Base-by-base conservation (phyloP, 92 coral and sea anemone species). In the Ricordea florida region DNA sequence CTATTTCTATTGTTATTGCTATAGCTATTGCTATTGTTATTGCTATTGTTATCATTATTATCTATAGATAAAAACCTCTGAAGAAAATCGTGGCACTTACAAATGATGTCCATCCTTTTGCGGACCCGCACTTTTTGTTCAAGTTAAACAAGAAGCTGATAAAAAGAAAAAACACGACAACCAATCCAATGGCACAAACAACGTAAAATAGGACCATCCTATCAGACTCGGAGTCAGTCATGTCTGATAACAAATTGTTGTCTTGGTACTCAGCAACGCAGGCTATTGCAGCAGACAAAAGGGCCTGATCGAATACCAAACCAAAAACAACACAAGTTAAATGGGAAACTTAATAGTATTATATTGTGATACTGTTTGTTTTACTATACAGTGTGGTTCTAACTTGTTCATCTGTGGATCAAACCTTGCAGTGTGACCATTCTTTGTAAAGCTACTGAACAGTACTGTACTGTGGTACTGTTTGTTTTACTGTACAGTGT, bases 181-280 rank as follows among this genome's bases (percentile, higher is more conserved):
- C 58, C 0, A 66, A 58, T 2, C 73, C 73, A 6, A 21, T 20
- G 3, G 48, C 13, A 31, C 45, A 47, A 29, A 66, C 73, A 8
- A 13, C 73, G 48, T 46, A 66, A 44, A 66, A 66, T 58, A 46
- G 44, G 7, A 5, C 18, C 33, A 31, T 18, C 30, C 73, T 27
- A 32, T 66, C 58, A 45, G 26, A 20, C 0, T 66, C 58, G 57
- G 42, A 46, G 23, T 66, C 58, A 32, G 73, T 3, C 57, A 66
- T 41, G 59, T 46, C n/a, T 31, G 73, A 66, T 29, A 66, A 11
- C 21, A 17, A 26, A 6, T 13, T 36, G 23, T 46, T 58, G 21
- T 66, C 48, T 42, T 66, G 43, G 73, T 66, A 66, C 32, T 66
- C 42, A 47, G 29, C 24, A 10, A 48, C 24, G 33, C 73, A 66